Conservation (phyloP, 2,797 vertebrate species). For the Spondyliosoma cantharus region DNA sequence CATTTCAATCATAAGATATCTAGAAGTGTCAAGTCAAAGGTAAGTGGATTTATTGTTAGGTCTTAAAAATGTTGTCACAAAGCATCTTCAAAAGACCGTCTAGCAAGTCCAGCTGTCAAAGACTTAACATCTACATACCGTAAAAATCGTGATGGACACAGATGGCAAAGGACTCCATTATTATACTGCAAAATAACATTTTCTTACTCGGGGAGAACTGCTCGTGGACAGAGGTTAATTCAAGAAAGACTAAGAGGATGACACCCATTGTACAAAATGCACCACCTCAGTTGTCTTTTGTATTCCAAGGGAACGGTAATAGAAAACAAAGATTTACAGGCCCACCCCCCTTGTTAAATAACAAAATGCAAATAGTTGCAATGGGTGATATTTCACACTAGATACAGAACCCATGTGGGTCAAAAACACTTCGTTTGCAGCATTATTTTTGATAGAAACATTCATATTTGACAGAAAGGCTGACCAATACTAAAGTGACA, state of each 20-base stretch:
- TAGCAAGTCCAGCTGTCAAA: conserved; percentile 31
- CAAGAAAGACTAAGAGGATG: conserved; percentile 40
- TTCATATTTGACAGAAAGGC: conserved; percentile 80
- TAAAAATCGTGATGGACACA: neutral
- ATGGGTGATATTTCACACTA: conserved; percentile 55
- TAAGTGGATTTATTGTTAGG: conserved; percentile 13
- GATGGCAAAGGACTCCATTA: conserved; percentile 6
- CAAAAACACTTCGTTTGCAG: conserved; percentile 76
- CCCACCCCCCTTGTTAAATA: conserved; percentile 45
- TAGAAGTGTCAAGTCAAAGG: conserved; percentile 11
- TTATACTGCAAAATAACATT: conserved; percentile 26
- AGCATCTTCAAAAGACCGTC: conserved; percentile 17
- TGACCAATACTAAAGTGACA: conserved; percentile 81
- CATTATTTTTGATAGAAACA: conserved; percentile 76
- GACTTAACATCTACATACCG: conserved; percentile 1
- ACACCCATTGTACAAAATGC: conserved; percentile 49
- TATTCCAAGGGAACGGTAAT: conserved; percentile 21
- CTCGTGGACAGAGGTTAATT: conserved; percentile 14
- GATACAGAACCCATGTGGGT: conserved; percentile 63
- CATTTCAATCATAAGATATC: conserved; percentile 15
- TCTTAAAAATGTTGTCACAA: conserved; percentile 23
- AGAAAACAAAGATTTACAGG: conserved; percentile 44
- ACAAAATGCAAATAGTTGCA: conserved; percentile 54
- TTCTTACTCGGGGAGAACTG: conserved; percentile 15
- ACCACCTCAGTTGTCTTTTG: conserved; percentile 20